Evolutionary conservation across 2,888 invertebrate species (phyloP).

Genomic region (Macrophya alboannulata): DNA sequence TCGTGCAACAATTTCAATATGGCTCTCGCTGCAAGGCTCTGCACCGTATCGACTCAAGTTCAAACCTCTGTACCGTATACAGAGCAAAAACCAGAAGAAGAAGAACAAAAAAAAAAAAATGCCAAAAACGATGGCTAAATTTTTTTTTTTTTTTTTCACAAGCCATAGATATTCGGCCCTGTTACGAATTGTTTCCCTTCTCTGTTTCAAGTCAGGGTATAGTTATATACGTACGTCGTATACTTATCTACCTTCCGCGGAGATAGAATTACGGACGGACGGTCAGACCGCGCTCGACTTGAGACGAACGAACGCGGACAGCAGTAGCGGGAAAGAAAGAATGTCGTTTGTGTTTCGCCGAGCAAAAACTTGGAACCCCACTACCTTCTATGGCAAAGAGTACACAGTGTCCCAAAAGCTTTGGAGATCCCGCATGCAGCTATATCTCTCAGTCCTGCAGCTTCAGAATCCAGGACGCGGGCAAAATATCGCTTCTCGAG

Average conservation of each 20-base stretch:
- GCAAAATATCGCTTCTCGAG: background rate
- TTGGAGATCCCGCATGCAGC: background rate
- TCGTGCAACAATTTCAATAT: background rate
- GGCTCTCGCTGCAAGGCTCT: background rate
- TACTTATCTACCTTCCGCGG: background rate
- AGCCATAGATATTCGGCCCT: background rate
- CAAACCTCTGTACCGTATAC: background rate
- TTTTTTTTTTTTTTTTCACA: conserved; percentile 7
- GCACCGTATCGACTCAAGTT: background rate
- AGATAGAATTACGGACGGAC: conserved; percentile 11
- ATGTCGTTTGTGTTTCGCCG: conserved; percentile 69
- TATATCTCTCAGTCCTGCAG: too few relatives aligned
- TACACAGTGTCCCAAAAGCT: conserved; percentile 52
- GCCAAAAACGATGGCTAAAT: background rate
- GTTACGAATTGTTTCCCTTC: background rate
- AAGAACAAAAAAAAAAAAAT: background rate
- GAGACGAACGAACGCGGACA: conserved; percentile 26
- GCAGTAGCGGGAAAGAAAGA: conserved; percentile 66
- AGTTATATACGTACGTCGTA: background rate
- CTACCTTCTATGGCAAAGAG: conserved; percentile 53
- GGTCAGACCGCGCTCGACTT: background rate
- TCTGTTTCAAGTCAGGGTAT: background rate
- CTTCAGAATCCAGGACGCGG: background rate
- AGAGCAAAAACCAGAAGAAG: background rate
- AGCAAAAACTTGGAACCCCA: conserved; percentile 54